A percentile compares a stretch with the other conserved stretches of the same genome.
Evolutionary conservation across 2,888 invertebrate genomes (phyloP).

Genomic region (Galerucella nymphaeae): DNA sequence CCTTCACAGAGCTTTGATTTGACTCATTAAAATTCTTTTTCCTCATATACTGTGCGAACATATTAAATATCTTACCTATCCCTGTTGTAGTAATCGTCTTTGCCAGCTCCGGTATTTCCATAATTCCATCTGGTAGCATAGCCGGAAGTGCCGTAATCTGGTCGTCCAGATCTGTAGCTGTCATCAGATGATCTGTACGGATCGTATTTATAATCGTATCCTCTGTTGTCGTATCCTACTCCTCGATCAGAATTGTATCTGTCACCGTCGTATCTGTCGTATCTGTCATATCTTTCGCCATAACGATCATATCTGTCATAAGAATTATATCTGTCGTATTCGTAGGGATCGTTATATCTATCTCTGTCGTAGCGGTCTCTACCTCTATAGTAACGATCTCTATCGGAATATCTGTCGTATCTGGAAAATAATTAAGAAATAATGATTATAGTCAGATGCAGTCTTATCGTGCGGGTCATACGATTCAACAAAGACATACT

Average conservation of each 20-base stretch:
- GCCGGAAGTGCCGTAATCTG: conserved; percentile 60
- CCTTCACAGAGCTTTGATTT: not conserved
- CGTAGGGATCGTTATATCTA: conserved; percentile 33
- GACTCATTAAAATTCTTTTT: not conserved
- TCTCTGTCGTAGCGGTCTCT: conserved; percentile 38
- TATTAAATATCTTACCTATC: conserved; percentile 39
- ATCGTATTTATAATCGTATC: conserved; percentile 65
- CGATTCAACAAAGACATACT: too few species aligned
- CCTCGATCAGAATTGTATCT: conserved; percentile 55
- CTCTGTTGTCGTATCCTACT: conserved; percentile 56
- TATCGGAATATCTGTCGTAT: conserved; percentile 39
- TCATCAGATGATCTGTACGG: conserved; percentile 69
- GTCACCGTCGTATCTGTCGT: conserved; percentile 48
- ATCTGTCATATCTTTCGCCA: conserved; percentile 45
- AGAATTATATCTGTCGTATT: conserved; percentile 44
- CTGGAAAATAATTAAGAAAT: conserved; percentile 16
- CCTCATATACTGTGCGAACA: not conserved
- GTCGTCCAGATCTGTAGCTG: conserved; percentile 66
- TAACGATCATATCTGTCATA: conserved; percentile 42
- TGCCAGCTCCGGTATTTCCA: conserved; percentile 48
- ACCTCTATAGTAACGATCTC: conserved; percentile 33
- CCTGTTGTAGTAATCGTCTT: conserved; percentile 46
- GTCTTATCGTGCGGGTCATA: too few species aligned
- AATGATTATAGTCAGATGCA: too few species aligned
- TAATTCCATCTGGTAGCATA: conserved; percentile 55